Evolutionary conservation across 2,797 vertebrate genomes (phyloP), one percentile per base, ranked within the genome.

Genomic region (Chaetophractus vellerosus): DNA sequence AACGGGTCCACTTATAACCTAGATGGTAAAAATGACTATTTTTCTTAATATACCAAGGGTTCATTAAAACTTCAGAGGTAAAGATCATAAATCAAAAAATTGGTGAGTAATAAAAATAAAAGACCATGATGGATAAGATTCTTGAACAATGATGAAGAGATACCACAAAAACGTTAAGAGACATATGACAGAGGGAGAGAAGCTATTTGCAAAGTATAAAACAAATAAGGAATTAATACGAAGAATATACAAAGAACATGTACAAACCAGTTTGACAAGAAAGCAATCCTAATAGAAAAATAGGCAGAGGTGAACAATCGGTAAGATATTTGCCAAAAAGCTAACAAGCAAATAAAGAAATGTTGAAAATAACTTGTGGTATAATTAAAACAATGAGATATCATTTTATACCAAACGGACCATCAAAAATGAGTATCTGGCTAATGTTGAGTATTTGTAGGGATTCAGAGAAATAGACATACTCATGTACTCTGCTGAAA

Each of bases 351-450:
- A 36, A 68, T 28, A 28, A 87, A 81, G 10, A 91, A 80, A 91
- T 50, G 50, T 28, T 79, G 57, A 94, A 72, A 93, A n/a, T 81
- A 75, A 95, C 0, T 82, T 59, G 83, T 69, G 33, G 28, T 26
- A 74, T 15, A n/a, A 91, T 15, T 2, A n/a, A 69, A 90, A 86
- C 50, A 92, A 38, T 21, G 31, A 76, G 75, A 36, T 68, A 81
- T 15, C 64, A 82, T 79, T 72, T 69, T 52, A 81, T 63, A 89
- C 4, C 61, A 41, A 50, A 50, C 64, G 63, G 24, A 41, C 21
- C 33, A 33, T 50, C 12, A 81, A 89, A 61, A 78, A 91, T 84
- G 19, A 88, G 18, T 85, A 91, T 64, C 16, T 69, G 26, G 50
- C 88, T 57, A 52, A 68, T n/a, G 36, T 33, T 18, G 90, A 79